Evolutionary conservation across 2,888 invertebrate species (phyloP), one percentile per base, ranked within the genome.

Genomic region (Drosophila helvetica): DNA sequence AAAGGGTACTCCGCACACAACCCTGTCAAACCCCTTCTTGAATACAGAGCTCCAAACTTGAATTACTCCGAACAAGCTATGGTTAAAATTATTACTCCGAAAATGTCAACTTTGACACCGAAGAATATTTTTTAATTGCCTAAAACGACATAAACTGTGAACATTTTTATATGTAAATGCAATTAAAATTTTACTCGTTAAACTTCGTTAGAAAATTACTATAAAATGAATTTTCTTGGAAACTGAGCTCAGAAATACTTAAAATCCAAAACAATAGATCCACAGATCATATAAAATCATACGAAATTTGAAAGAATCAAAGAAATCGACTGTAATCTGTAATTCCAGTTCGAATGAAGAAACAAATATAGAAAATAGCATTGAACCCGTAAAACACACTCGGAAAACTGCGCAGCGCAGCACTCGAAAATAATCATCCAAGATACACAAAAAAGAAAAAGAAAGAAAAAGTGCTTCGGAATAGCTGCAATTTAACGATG

Each of bases 401-500:
- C 38, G n/a, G 38, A 38, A 38, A 38, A 38, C 38, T n/a, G 38
- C n/a, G 38, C 38, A 38, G 38, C 38, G 38, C n/a, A 38, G 38
- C 38, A 38, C 15, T 38, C 38, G 38, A 54, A 55, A 65, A 66
- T 65, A 56, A 66, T 66, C 65, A 64, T 38, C 38, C 53, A 17
- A 30, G 46, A 62, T 9, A 38, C 19, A 19, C 19, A 18, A 3
- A 6, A 3, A 18, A 6, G 18, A 9, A 30, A 12, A 51, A 38
- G 25, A 47, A 52, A 27, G 19, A n/a, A 25, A 47, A 52, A 27
- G 19, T 10, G 10, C 30, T 15, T 22, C 68, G 63, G 63, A 77
- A 69, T 76, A 76, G 79, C 63, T 62, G 46, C 63, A 67, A 57
- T 83, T 80, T 80, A 68, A 84, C 74, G 81, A 77, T 78, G 76